These are phyloP conservation scores for Pachyrhynchus sulphureomaculatus DNA, from an alignment of 1,140 invertebrate species.

Conservation along the genomic window DNA sequence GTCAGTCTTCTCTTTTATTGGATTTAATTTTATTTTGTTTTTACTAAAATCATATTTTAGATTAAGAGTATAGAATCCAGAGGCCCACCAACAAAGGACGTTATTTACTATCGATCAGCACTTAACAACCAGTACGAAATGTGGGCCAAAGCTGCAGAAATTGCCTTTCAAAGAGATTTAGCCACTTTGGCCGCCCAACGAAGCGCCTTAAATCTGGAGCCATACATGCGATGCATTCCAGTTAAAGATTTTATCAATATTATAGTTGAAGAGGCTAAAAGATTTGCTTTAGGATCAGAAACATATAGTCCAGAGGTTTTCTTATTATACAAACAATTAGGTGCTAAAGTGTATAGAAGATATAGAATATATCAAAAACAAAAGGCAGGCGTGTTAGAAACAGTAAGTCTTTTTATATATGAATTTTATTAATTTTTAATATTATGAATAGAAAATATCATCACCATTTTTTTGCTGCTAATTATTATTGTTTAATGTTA, in stretches of 20 bases:
- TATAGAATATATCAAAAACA: slow-evolving; percentile 66
- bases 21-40: too few relatives aligned
- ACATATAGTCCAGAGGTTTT: slow-evolving; percentile 72
- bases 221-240: slow-evolving; percentile 63
- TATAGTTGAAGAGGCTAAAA: slow-evolving; percentile 46
- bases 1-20: too few relatives aligned
- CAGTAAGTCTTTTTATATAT: too few relatives aligned
- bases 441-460: too few relatives aligned
- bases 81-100: slow-evolving; percentile 30
- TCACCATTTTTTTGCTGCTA: neutral
- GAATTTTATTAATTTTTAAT: too few relatives aligned
- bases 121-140: slow-evolving; percentile 61
- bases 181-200: slow-evolving; percentile 58
- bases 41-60: too few relatives aligned
- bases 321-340: slow-evolving; percentile 67
- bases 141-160: slow-evolving; percentile 64
- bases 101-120: slow-evolving; percentile 54
- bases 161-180: slow-evolving; percentile 69
- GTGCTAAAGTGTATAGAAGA: slow-evolving; percentile 65
- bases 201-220: slow-evolving; percentile 64
- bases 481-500: too few relatives aligned
- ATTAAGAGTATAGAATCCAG: slow-evolving; percentile 40
- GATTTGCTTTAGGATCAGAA: slow-evolving; percentile 72
- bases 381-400: slow-evolving; percentile 65
- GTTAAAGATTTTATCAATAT: slow-evolving; percentile 44